Percentiles rank a stretch among this genome's conserved stretches.
phyloP scores from a whole-genome alignment of 2,113 vertebrate genomes.

The Marmota flaviventris region DNA sequence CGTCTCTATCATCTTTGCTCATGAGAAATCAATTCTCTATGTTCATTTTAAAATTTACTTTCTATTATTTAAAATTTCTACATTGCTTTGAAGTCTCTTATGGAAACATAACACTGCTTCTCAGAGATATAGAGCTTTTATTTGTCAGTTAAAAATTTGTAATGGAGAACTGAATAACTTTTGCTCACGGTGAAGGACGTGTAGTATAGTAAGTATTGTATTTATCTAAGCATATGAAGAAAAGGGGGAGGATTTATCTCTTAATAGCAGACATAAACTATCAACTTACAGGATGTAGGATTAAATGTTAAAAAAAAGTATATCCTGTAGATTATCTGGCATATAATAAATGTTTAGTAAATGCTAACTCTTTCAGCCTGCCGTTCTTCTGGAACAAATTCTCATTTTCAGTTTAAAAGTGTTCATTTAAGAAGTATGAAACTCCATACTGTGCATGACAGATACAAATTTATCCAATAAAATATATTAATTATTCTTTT shows the following conservation, averaged over 20 bases:
- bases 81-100: background rate
- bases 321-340: background rate
- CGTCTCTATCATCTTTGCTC: background rate
- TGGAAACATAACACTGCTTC: background rate
- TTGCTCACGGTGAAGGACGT: background rate
- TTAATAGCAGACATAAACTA: background rate
- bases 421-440: background rate
- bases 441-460: background rate
- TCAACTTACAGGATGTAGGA: background rate
- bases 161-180: background rate
- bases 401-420: slow-evolving; percentile 8
- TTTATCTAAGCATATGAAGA: background rate
- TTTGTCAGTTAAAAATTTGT: background rate
- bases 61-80: background rate
- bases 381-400: background rate
- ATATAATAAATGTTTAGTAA: background rate
- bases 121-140: background rate
- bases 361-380: background rate
- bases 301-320: background rate
- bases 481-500: slow-evolving; percentile 74
- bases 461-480: slow-evolving; percentile 80
- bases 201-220: background rate
- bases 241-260: background rate
- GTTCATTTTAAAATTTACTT: background rate
- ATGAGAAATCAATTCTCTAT: background rate